Evolutionary conservation across 2,888 invertebrate genomes (phyloP).

Genomic region (Pecten maximus): DNA sequence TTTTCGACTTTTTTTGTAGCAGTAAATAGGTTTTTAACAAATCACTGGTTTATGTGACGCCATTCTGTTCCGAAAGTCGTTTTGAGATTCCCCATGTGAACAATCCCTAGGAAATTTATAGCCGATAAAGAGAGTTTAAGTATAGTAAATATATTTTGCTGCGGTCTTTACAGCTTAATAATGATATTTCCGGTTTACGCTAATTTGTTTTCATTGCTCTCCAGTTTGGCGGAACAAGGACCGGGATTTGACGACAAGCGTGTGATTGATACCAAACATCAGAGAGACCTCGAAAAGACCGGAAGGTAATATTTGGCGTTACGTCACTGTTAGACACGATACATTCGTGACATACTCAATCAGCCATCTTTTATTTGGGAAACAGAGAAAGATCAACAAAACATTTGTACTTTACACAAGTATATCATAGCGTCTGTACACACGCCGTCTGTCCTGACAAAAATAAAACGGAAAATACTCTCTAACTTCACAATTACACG

Average conservation of each 20-base stretch:
- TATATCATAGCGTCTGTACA: neutral
- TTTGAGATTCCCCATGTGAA: neutral
- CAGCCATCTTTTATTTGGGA: neutral
- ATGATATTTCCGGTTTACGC: conserved; percentile 32
- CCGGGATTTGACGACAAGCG: neutral
- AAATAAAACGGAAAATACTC: neutral
- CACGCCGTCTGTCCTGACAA: neutral
- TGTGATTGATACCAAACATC: conserved; percentile 15
- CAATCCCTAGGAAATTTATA: neutral
- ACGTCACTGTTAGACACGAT: neutral
- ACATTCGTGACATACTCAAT: neutral
- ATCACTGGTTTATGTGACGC: conserved; percentile 1
- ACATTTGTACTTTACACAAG: neutral
- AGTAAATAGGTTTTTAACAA: conserved; percentile 11
- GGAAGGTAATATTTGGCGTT: neutral
- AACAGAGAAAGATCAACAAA: conserved; percentile 26
- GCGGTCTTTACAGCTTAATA: conserved; percentile 13
- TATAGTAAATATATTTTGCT: neutral
- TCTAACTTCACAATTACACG: neutral
- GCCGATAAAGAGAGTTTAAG: conserved; percentile 5
- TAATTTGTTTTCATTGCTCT: conserved; percentile 33
- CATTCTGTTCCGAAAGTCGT: neutral
- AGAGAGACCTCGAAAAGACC: neutral
- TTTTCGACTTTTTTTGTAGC: conserved; percentile 13
- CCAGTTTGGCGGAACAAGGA: conserved; percentile 16